Evolutionary conservation across 2,797 vertebrate genomes (phyloP).

Genomic region (Malacoctenus gilli): DNA sequence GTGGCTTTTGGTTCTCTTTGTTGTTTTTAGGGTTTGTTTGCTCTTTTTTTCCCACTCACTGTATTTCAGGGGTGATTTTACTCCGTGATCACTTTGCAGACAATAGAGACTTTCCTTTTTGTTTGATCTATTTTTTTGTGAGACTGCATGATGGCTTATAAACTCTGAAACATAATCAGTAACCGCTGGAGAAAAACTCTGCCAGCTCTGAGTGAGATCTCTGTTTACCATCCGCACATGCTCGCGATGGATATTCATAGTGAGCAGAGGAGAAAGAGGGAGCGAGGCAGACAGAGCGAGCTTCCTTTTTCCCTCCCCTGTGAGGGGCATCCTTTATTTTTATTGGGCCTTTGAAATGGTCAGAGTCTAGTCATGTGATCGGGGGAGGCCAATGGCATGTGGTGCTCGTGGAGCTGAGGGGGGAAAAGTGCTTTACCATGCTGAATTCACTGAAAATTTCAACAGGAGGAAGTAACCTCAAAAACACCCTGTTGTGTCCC

Average conservation of each 20-base stretch:
- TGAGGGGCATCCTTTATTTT: conserved; percentile 56
- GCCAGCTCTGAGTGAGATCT: conserved; percentile 16
- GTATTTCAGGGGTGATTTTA: too few relatives aligned
- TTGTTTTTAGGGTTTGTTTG: too few relatives aligned
- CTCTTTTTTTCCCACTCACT: too few relatives aligned
- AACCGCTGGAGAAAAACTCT: conserved; percentile 32
- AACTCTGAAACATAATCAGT: conserved; percentile 11
- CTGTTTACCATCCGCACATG: conserved; percentile 51
- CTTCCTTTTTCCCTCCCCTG: conserved; percentile 60
- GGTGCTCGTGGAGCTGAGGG: conserved; percentile 35
- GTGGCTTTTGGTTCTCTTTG: too few relatives aligned
- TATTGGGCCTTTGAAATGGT: conserved; percentile 77
- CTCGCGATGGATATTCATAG: conserved; percentile 37
- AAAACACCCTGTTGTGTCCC: conserved; percentile 40
- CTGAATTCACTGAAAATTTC: conserved; percentile 53
- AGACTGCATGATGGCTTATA: too few relatives aligned
- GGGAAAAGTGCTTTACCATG: conserved; percentile 50
- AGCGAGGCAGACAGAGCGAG: conserved; percentile 36
- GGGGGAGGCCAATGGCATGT: conserved; percentile 67
- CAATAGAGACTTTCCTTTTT: too few relatives aligned
- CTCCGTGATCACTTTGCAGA: too few relatives aligned
- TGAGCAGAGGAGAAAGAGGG: conserved; percentile 24
- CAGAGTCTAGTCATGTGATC: conserved; percentile 80
- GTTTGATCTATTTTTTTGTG: too few relatives aligned
- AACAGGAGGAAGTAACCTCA: conserved; percentile 32